Percentiles rank a stretch among this genome's conserved stretches.
Evolutionary conservation across 1,140 invertebrate species (phyloP).

Genomic region (Bombus sylvicola): DNA sequence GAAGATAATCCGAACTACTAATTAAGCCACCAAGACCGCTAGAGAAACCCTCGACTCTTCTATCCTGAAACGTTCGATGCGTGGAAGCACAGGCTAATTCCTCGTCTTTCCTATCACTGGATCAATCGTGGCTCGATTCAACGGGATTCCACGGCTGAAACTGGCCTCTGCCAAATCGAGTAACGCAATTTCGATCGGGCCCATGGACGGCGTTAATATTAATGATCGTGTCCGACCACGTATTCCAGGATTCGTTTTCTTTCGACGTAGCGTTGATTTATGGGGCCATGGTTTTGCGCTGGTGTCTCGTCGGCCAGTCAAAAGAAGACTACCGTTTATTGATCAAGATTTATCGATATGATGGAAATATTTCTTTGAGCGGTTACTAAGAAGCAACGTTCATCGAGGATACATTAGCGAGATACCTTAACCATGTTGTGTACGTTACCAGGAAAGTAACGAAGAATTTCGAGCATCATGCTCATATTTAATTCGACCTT

Average conservation of each 20-base stretch:
- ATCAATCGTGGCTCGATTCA: conserved; percentile 16
- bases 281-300: conserved; percentile 20
- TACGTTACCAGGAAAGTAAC: not conserved
- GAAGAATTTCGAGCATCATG: not conserved
- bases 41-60: not conserved
- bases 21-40: conserved; percentile 46
- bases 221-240: conserved; percentile 41
- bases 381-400: not conserved
- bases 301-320: not conserved
- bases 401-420: not conserved
- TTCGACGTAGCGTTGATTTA: conserved; percentile 39
- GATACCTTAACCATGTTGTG: not conserved
- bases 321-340: not conserved
- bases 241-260: conserved; percentile 49
- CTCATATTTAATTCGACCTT: not conserved
- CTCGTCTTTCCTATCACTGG: not conserved
- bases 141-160: not conserved
- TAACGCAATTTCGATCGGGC: conserved; percentile 38
- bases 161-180: conserved; percentile 42
- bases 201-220: conserved; percentile 46
- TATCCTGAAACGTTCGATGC: no score
- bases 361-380: not conserved
- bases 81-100: not conserved
- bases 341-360: conserved; percentile 36
- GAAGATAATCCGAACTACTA: conserved; percentile 59